Conservation (phyloP, 2,888 invertebrate genomes). For the Apodemia hepburni region DNA sequence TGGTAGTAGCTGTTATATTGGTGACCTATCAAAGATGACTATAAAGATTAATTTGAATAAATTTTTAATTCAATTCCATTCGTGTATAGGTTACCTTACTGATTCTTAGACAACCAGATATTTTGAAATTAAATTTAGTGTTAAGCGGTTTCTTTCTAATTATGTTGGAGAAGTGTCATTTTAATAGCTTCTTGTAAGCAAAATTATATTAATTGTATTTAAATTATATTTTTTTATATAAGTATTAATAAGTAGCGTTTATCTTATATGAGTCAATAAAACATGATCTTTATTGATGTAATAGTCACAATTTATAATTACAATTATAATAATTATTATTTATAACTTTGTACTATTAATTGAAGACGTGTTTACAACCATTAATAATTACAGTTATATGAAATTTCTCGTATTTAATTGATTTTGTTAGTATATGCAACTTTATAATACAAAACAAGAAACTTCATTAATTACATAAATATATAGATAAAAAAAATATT, state of each 20-base stretch:
- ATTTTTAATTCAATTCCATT: no score
- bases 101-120: no score
- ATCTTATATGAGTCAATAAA: conserved; percentile 42
- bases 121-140: no score
- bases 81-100: no score
- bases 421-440: conserved; percentile 17
- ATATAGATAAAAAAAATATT: no score
- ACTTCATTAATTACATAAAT: no score
- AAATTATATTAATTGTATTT: no score
- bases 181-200: background rate
- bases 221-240: conserved; percentile 41
- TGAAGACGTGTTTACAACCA: conserved; percentile 24
- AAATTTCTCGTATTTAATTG: conserved; percentile 20
- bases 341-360: conserved; percentile 25
- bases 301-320: conserved; percentile 36
- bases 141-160: background rate
- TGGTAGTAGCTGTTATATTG: no score
- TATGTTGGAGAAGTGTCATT: background rate
- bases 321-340: conserved; percentile 33
- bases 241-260: conserved; percentile 37
- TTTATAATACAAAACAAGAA: no score
- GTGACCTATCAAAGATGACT: no score
- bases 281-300: conserved; percentile 43
- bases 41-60: no score
- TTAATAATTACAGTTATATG: conserved; percentile 18